phyloP scores from a whole-genome alignment of 2,797 vertebrate genomes.

The Diplodus puntazzo region DNA sequence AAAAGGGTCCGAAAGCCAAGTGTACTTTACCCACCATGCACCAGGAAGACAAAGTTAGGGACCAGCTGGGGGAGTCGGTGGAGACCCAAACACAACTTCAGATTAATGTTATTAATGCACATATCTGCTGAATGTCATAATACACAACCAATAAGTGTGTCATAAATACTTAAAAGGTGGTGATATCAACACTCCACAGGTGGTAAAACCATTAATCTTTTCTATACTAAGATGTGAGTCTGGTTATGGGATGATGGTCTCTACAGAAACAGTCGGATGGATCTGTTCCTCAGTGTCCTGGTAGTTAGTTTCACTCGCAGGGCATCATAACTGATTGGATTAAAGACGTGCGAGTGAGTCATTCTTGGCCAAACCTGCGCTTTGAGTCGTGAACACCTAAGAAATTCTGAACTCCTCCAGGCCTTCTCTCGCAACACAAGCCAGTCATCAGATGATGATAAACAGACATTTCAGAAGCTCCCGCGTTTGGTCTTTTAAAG shows the following conservation, averaged over 20 bases:
- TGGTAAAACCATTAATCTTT: not conserved
- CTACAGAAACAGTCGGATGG: not conserved
- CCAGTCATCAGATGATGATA: conserved; percentile 35
- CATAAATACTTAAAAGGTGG: not conserved
- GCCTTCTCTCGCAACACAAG: conserved; percentile 20
- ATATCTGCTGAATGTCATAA: not conserved
- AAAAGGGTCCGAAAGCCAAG: too few species aligned
- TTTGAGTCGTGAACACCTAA: conserved; percentile 32
- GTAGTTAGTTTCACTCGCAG: conserved; percentile 23
- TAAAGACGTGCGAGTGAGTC: conserved; percentile 23
- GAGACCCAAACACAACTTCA: not conserved
- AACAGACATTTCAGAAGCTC: conserved; percentile 24
- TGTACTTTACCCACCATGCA: too few species aligned
- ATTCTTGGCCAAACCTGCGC: conserved; percentile 38
- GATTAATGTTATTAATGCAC: not conserved
- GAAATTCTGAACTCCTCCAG: conserved; percentile 15
- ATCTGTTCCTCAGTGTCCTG: not conserved
- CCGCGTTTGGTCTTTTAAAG: conserved; percentile 44
- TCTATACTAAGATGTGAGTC: not conserved
- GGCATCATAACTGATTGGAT: conserved; percentile 17
- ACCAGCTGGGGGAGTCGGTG: not conserved
- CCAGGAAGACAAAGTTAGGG: not conserved
- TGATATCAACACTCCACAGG: not conserved
- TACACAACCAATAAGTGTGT: not conserved
- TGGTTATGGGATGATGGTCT: not conserved